Conservation (phyloP, 2,113 vertebrate species). For the Dicerorhinus sumatrensis region DNA sequence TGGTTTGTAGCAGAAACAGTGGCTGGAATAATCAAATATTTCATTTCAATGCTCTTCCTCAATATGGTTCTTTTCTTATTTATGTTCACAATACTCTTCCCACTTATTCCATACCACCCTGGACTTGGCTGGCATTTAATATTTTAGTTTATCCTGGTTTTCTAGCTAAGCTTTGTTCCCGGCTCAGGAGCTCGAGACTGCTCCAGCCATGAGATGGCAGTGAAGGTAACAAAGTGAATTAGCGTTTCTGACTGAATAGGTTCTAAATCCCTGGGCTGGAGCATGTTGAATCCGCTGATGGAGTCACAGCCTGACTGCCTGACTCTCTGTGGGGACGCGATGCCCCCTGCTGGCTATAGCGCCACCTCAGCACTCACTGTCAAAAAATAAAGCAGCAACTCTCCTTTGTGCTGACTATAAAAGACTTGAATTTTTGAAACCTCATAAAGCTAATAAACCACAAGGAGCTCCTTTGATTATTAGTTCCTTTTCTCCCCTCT, state of each 20-base stretch:
- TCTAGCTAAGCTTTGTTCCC: background rate
- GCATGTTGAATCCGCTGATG: accelerated
- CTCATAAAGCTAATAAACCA: conserved; percentile 33
- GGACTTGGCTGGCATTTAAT: background rate
- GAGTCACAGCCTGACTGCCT: background rate
- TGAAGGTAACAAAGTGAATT: background rate
- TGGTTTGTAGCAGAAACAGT: background rate
- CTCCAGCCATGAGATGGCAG: background rate
- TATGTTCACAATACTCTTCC: background rate
- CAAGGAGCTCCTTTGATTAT: background rate
- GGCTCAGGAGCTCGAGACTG: background rate
- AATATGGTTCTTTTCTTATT: background rate
- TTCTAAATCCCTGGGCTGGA: background rate
- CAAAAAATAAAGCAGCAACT: background rate
- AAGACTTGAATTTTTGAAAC: conserved; percentile 22
- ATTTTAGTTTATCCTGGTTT: background rate
- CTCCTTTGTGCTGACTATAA: background rate
- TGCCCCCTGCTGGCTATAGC: conserved; percentile 87
- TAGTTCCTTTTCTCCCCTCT: background rate
- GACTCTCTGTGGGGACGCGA: conserved; percentile 76
- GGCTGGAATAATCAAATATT: conserved; percentile 2
- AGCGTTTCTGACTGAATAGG: background rate
- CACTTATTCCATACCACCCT: background rate
- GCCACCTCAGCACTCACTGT: background rate
- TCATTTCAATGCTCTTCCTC: conserved; percentile 20